Evolutionary conservation across 2,888 invertebrate genomes (phyloP).

Genomic region (Andrena bucephala): DNA sequence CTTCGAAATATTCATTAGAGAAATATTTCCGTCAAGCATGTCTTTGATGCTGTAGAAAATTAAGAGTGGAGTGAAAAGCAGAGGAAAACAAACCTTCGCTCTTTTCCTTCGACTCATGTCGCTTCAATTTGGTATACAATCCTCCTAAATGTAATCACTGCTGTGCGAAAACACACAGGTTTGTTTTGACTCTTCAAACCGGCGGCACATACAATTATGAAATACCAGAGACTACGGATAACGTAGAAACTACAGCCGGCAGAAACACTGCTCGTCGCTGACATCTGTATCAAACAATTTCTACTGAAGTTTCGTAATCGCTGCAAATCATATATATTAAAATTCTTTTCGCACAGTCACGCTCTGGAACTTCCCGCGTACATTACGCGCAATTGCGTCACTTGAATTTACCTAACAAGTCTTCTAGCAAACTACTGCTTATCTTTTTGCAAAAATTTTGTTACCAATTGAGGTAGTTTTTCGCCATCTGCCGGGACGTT

Average conservation of each 20-base stretch:
- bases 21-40: not conserved
- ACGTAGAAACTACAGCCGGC: slow-evolving; percentile 16
- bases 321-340: not conserved
- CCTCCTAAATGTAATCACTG: slow-evolving; percentile 35
- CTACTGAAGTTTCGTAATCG: not conserved
- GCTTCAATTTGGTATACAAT: slow-evolving; percentile 29
- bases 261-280: not conserved
- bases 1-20: not conserved
- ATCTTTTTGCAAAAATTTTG: not conserved
- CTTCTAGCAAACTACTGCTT: not conserved
- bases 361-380: not conserved
- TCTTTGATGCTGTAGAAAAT: not conserved
- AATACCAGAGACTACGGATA: slow-evolving; percentile 26
- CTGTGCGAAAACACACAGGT: slow-evolving; percentile 53
- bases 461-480: not conserved
- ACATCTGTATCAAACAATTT: slow-evolving; percentile 35
- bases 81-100: slow-evolving; percentile 84
- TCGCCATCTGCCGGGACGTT: not conserved
- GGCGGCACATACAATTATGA: slow-evolving; percentile 69
- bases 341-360: not conserved
- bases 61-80: not conserved
- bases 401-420: not conserved
- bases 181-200: slow-evolving; percentile 79
- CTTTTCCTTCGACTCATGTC: slow-evolving; percentile 88
- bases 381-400: not conserved